A percentile compares a stretch with the other conserved stretches of the same genome.
Conservation (phyloP, 2,888 invertebrate species). For the Antheraea assamensis region DNA sequence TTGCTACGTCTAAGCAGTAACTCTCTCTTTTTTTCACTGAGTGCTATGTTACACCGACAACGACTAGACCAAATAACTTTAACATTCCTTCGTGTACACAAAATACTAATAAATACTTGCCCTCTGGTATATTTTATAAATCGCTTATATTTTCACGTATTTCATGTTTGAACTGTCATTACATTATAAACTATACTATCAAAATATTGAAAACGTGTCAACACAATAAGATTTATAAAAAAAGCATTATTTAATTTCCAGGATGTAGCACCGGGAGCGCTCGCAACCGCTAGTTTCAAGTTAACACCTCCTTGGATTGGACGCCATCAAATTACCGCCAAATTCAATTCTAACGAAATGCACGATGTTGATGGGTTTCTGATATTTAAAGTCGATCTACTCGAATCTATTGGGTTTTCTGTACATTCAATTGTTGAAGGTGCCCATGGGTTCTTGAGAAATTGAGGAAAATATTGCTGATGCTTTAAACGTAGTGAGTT, state of each 20-base stretch:
- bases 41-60: no score
- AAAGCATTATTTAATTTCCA: slow-evolving; percentile 24
- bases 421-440: slow-evolving; percentile 42
- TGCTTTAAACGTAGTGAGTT: background rate
- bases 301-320: slow-evolving; percentile 91
- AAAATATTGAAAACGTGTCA: no score
- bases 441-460: background rate
- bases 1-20: no score
- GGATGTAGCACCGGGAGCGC: slow-evolving; percentile 82
- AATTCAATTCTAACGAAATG: slow-evolving; percentile 93
- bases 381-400: slow-evolving; percentile 85
- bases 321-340: slow-evolving; percentile 91
- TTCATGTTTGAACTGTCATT: no score
- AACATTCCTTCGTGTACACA: no score
- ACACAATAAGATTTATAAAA: no score
- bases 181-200: no score
- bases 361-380: slow-evolving; percentile 94
- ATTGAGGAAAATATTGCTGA: background rate
- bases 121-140: no score
- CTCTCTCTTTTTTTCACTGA: no score
- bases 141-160: no score
- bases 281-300: slow-evolving; percentile 88
- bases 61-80: no score
- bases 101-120: no score
- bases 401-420: slow-evolving; percentile 71